Conservation (phyloP, 2,797 vertebrate species). For the Catamblyrhynchus diadema region DNA sequence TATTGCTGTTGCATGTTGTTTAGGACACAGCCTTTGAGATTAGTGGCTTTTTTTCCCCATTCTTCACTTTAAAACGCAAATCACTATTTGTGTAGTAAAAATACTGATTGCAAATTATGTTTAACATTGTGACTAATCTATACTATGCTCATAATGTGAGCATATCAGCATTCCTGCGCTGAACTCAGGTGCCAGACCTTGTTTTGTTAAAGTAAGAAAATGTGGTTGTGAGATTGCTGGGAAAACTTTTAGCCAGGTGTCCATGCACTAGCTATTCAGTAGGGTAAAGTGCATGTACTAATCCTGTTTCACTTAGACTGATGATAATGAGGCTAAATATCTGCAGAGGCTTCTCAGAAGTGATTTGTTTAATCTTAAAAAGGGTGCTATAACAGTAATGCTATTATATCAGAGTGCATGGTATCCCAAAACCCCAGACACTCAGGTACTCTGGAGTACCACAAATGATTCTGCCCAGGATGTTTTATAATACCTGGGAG, state of each 20-base stretch:
- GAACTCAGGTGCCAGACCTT: not conserved
- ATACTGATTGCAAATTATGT: not conserved
- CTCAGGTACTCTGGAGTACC: not conserved
- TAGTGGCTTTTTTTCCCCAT: not conserved
- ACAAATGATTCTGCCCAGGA: not conserved
- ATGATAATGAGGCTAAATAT: not conserved
- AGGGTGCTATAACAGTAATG: not conserved
- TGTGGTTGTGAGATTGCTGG: not conserved
- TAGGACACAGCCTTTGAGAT: not conserved
- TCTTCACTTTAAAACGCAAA: not conserved
- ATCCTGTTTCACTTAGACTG: not conserved
- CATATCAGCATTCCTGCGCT: not conserved
- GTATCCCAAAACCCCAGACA: not conserved
- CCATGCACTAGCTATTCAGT: not conserved
- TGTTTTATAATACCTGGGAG: not conserved
- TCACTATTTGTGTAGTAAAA: not conserved
- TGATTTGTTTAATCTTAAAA: not conserved
- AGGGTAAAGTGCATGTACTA: not conserved
- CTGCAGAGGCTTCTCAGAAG: not conserved
- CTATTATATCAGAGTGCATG: not conserved
- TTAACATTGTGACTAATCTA: not conserved
- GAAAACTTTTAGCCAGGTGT: not conserved
- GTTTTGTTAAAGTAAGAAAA: conserved; percentile 14
- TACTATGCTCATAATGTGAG: not conserved
- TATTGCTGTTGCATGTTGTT: not conserved